phyloP scores from a whole-genome alignment of 35 echinoderm and acorn worm genomes.

The Ophiothrix spiculata region DNA sequence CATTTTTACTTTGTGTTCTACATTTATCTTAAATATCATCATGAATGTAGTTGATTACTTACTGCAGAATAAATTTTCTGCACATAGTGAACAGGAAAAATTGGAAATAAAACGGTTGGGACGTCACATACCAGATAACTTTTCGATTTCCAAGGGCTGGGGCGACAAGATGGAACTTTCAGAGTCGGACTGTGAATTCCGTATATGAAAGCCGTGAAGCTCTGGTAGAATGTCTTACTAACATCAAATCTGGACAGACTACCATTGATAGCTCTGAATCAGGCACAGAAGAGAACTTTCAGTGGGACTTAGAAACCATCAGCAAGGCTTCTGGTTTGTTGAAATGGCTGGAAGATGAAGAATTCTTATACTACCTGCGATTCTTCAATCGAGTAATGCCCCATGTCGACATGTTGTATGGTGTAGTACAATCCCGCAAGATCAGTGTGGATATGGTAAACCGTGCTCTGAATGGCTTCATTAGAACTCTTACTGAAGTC shows the following conservation, averaged over 20 bases:
- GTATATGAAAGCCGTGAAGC: background rate
- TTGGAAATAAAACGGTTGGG: background rate
- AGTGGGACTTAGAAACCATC: background rate
- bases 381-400: slow-evolving; percentile 26
- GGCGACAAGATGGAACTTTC: background rate
- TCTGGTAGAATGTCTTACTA: background rate
- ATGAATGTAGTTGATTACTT: too few relatives aligned
- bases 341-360: slow-evolving; percentile 12
- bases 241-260: background rate
- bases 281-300: background rate
- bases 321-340: background rate
- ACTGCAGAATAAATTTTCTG: too few relatives aligned
- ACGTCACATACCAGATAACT: background rate
- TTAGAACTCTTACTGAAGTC: background rate
- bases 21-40: too few relatives aligned
- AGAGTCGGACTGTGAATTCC: background rate
- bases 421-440: background rate
- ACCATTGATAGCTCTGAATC: background rate
- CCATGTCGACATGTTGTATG: slow-evolving; percentile 29
- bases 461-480: too few relatives aligned
- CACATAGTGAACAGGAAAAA: background rate
- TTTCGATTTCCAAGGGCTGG: slow-evolving; percentile 21
- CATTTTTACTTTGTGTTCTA: too few relatives aligned
- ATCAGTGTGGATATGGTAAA: background rate
- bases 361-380: background rate